Percentiles rank a stretch among this genome's conserved stretches.
phyloP scores from a whole-genome alignment of 2,888 invertebrate genomes.

The Sclerodermus sp. region DNA sequence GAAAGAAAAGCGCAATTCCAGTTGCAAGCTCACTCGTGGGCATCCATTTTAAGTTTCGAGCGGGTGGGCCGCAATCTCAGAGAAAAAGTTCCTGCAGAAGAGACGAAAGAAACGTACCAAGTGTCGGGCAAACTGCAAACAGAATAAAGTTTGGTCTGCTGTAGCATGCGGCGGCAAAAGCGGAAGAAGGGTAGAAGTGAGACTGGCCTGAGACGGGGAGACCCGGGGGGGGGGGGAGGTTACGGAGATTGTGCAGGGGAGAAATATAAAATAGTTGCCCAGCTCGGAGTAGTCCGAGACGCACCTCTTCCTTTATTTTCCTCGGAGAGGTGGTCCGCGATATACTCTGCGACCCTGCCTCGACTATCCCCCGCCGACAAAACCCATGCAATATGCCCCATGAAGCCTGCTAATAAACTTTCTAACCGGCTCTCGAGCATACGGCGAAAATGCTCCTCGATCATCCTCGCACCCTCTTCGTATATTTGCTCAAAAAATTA shows the following conservation, averaged over 20 bases:
- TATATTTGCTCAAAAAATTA: too few relatives aligned
- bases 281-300: too few relatives aligned
- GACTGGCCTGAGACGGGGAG: constrained; percentile 4
- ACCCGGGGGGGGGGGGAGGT: background rate
- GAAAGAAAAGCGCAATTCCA: constrained; percentile 5
- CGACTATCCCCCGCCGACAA: constrained; percentile 9
- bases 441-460: too few relatives aligned
- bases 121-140: constrained; percentile 22
- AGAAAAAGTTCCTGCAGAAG: constrained; percentile 10
- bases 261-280: too few relatives aligned
- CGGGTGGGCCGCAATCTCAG: constrained; percentile 7
- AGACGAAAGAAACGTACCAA: constrained; percentile 18
- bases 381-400: constrained; percentile 19
- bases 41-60: constrained; percentile 15
- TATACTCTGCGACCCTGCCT: too few relatives aligned
- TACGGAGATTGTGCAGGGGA: background rate
- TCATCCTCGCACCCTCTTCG: too few relatives aligned
- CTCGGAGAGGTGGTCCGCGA: too few relatives aligned
- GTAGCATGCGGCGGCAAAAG: constrained; percentile 2
- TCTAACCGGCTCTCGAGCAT: too few relatives aligned
- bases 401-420: constrained; percentile 17
- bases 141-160: constrained; percentile 20
- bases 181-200: constrained; percentile 14
- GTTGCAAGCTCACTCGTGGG: constrained; percentile 7
- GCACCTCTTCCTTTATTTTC: constrained; percentile 2